Conservation (phyloP, 2,888 invertebrate species). For the Habroteleia sp. region DNA sequence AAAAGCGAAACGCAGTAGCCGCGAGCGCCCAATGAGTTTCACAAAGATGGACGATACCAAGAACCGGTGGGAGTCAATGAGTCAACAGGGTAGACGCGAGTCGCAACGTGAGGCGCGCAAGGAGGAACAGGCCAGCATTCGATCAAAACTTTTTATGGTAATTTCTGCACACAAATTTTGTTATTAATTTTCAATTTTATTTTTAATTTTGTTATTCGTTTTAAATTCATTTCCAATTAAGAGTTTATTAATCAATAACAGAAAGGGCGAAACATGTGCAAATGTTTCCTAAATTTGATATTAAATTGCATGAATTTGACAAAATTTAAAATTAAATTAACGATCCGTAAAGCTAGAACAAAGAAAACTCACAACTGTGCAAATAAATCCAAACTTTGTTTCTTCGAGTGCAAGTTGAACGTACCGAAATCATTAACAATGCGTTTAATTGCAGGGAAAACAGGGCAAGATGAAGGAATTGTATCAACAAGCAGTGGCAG, state of each 20-base stretch:
- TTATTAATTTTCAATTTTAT: slow-evolving; percentile 1
- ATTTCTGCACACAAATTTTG: no score
- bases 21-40: slow-evolving; percentile 90
- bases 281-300: no score
- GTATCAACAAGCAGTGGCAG: slow-evolving; percentile 94
- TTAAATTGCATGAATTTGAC: no score
- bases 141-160: slow-evolving; percentile 92
- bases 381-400: slow-evolving; percentile 21
- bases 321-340: no score
- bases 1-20: slow-evolving; percentile 83
- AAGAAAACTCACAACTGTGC: slow-evolving; percentile 11
- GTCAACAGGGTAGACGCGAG: slow-evolving; percentile 81
- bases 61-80: slow-evolving; percentile 87
- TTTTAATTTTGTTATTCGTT: no score
- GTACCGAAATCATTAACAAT: slow-evolving; percentile 34
- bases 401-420: slow-evolving; percentile 1
- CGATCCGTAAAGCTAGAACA: no score
- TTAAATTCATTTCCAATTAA: no score
- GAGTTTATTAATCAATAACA: no score
- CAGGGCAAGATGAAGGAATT: slow-evolving; percentile 95
- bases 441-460: slow-evolving; percentile 85
- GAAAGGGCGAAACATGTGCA: no score
- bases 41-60: slow-evolving; percentile 92
- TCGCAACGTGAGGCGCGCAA: slow-evolving; percentile 90
- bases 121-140: slow-evolving; percentile 93